Conservation (phyloP, 2,888 invertebrate species). For the Adelognathus sp. region DNA sequence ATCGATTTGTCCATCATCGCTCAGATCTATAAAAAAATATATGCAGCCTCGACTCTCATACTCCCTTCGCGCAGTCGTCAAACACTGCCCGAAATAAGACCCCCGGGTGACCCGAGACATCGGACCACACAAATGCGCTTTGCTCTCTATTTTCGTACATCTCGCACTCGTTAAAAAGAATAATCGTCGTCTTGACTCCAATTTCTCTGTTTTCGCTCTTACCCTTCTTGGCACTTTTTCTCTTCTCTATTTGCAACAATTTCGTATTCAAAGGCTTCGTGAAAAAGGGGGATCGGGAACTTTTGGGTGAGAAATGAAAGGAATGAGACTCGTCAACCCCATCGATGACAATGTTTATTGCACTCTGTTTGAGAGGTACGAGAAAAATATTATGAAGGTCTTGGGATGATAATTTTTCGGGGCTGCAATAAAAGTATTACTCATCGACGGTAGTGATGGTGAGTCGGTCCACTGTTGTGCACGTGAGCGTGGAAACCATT, state of each 20-base stretch:
- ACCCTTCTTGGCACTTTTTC: not conserved
- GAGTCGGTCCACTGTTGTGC: constrained; percentile 57
- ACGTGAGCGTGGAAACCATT: constrained; percentile 59
- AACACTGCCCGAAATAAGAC: constrained; percentile 48
- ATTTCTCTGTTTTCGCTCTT: not conserved
- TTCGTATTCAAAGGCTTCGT: no score
- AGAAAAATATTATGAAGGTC: no score
- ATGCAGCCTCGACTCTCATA: not conserved
- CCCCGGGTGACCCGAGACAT: constrained; percentile 5
- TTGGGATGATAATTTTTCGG: not conserved
- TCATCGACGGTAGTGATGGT: constrained; percentile 41
- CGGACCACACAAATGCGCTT: constrained; percentile 55
- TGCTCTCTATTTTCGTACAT: constrained; percentile 44
- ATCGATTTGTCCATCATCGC: no score
- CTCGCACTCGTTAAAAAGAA: constrained; percentile 48
- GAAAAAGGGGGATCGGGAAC: not conserved
- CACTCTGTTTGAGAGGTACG: not conserved
- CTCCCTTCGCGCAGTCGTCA: constrained; percentile 2
- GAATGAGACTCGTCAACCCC: not conserved
- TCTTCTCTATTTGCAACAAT: no score
- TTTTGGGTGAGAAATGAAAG: not conserved
- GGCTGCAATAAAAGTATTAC: constrained; percentile 12
- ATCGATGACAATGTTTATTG: not conserved
- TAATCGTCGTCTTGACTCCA: constrained; percentile 44
- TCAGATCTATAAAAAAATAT: not conserved